Evolutionary conservation across 2,888 invertebrate species (phyloP), one percentile per base, ranked within the genome.

Genomic region (Thysanoteuthis rhombus): DNA sequence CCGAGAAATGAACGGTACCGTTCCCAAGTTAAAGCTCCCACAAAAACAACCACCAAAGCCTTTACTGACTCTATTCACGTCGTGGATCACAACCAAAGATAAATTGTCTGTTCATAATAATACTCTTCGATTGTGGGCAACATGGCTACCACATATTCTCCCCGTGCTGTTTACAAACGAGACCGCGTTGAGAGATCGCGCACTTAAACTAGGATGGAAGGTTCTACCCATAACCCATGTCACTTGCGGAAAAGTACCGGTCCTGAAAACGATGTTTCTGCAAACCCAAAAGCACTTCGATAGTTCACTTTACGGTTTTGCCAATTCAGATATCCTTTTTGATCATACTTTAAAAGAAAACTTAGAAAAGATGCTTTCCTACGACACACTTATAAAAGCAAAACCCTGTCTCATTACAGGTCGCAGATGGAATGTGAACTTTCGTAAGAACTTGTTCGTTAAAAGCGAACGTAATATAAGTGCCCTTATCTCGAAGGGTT

Each of bases 291-390:
- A 94, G 10, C 94, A 94, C 5, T 95, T 95, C 93, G 95, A 95
- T 40, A 94, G 95, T 10, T 94, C 94, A 25, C 95, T 95, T 93
- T 96, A 96, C 93, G 96, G 95, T 10, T 96, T 95, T 93, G 94
- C 95, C 32, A 96, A 96, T 93, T 95, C 96, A 16, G 96, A 96
- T 94, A 95, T 96, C 39, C 94, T 96, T 22, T 96, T 95, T 93
- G 96, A 95, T 52, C 94, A 95, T 39, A 94, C 94, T 0, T 93
- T 96, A 10, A 92, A 95, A 28, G 94, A 94, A 40, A 96, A 95
- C 5, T 93, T 96, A 36, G 32, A 93, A 19, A 93, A 94, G 38
- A 47, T 95, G 19, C 89, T 93, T 12, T 89, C 94, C 36, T 92
- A 94, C 58, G 52, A 90, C 19, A 12, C 45, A 6, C 89, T 94